These are phyloP conservation scores for Turritopsis dohrnii DNA, from an alignment of 30 jellyfish, hydroid and myxozoan species.

Conservation along the genomic window DNA sequence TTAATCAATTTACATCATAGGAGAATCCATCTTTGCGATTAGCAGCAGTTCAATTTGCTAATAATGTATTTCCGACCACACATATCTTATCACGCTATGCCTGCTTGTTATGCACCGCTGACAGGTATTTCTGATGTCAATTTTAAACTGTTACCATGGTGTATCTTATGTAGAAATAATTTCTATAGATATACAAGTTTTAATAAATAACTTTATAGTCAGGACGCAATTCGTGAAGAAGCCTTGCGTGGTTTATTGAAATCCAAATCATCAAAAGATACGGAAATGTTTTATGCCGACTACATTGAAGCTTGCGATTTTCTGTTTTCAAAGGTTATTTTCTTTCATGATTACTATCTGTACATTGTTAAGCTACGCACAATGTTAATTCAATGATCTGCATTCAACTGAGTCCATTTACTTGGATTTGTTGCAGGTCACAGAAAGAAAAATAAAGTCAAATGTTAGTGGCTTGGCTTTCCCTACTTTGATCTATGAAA, in stretches of 20 bases:
- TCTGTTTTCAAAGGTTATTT: conserved; percentile 47
- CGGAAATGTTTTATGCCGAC: conserved; percentile 33
- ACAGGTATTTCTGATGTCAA: conserved; percentile 28
- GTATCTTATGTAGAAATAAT: not conserved
- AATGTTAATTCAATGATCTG: not conserved
- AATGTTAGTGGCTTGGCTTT: conserved; percentile 26
- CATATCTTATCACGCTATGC: conserved; percentile 76
- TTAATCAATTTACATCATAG: conserved; percentile 16
- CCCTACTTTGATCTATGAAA: conserved; percentile 49
- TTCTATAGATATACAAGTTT: not conserved
- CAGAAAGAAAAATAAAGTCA: conserved; percentile 12
- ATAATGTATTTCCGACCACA: conserved; percentile 58
- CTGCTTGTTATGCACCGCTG: conserved; percentile 42
- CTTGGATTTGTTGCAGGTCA: conserved; percentile 8
- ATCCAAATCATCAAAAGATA: conserved; percentile 16
- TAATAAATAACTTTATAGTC: conserved; percentile 21
- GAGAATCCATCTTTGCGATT: conserved; percentile 52
- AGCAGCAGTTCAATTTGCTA: conserved; percentile 69
- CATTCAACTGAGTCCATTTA: not conserved
- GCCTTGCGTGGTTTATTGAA: conserved; percentile 63
- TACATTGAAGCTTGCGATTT: conserved; percentile 42
- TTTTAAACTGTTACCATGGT: not conserved
- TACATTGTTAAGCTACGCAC: not conserved
- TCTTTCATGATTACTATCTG: not conserved
- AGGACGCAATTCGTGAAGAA: conserved; percentile 78